These are phyloP conservation scores for Ormyrus rosae DNA, from an alignment of 2,888 invertebrate genomes.

Conservation along the genomic window DNA sequence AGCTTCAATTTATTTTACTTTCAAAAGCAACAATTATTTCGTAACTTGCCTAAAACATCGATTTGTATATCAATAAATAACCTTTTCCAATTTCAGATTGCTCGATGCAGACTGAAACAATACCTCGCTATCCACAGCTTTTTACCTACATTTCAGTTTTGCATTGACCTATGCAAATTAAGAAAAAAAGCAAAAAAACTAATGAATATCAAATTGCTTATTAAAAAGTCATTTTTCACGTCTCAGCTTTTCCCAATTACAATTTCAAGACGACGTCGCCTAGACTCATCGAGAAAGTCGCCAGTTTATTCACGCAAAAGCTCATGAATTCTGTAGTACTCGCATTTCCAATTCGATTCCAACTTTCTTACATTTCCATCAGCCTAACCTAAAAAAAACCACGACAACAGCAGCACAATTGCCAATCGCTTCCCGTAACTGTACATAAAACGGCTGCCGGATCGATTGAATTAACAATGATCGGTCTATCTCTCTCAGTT, in stretches of 20 bases:
- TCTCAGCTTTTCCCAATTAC: constrained; percentile 12
- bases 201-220: not conserved
- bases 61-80: not conserved
- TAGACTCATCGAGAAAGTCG: not conserved
- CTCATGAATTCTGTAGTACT: constrained; percentile 15
- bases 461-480: constrained; percentile 39
- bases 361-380: constrained; percentile 11
- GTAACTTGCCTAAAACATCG: not conserved
- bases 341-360: not conserved
- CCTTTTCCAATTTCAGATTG: not conserved
- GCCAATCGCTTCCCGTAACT: constrained; percentile 27
- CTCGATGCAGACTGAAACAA: not conserved
- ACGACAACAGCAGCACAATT: constrained; percentile 8
- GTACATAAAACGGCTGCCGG: constrained; percentile 2
- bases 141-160: too few species aligned
- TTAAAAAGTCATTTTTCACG: constrained; percentile 6
- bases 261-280: not conserved
- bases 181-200: too few species aligned
- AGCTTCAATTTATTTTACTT: too few species aligned
- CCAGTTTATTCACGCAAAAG: not conserved
- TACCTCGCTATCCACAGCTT: too few species aligned
- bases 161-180: too few species aligned
- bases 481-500: not conserved
- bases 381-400: not conserved
- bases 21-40: too few species aligned